Conservation (phyloP, 2,797 vertebrate species). For the Tenualosa thibaudeaui region DNA sequence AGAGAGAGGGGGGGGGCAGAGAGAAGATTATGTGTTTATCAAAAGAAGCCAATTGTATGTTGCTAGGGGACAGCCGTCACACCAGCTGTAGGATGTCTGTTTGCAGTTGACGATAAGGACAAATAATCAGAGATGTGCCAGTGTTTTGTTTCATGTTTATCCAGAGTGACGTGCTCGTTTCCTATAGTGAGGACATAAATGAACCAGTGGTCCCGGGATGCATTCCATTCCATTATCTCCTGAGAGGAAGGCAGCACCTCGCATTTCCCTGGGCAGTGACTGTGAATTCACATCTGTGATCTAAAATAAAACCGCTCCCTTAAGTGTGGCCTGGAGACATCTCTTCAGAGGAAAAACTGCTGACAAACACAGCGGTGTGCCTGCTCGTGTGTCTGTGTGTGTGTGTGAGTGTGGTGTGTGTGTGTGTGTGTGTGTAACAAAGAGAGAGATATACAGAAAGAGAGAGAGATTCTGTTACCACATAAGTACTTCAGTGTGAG, state of each 20-base stretch:
- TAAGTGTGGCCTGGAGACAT: not conserved
- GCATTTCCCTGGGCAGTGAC: not conserved
- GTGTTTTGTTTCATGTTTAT: conserved; percentile 15
- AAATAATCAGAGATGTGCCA: not conserved
- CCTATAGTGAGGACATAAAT: conserved; percentile 8
- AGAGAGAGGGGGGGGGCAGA: not conserved
- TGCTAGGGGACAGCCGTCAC: not conserved
- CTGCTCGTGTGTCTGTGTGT: not conserved
- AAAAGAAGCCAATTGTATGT: conserved; percentile 3
- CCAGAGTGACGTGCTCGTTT: not conserved
- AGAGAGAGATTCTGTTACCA: no score
- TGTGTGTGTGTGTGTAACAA: not conserved
- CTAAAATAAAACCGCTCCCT: conserved; percentile 35
- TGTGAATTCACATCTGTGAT: conserved; percentile 35
- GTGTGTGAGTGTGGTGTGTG: not conserved
- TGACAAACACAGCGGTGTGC: not conserved
- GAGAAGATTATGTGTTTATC: not conserved
- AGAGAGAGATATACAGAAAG: no score
- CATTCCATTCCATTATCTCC: not conserved
- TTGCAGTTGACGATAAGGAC: not conserved
- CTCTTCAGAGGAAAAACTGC: not conserved
- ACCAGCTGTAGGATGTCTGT: not conserved
- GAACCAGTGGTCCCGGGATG: not conserved
- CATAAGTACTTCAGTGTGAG: not conserved
- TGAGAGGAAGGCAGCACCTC: not conserved